Evolutionary conservation across 2,888 invertebrate species (phyloP).

Genomic region (Incurvaria masculella): DNA sequence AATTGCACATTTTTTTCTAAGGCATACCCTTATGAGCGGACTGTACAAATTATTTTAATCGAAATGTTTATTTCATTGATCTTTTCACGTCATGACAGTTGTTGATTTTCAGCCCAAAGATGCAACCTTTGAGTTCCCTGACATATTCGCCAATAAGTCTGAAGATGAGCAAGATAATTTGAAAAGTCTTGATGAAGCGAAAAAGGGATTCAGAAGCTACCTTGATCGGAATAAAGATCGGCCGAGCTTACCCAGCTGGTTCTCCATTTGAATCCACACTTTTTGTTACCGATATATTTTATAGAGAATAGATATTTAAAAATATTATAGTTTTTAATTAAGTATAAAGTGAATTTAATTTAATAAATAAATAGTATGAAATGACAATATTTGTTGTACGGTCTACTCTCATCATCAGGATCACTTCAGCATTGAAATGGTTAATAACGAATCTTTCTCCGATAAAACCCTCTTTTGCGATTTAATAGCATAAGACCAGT

Average conservation of each 20-base stretch:
- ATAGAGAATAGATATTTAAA: conserved; percentile 10
- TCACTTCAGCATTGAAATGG: too few species aligned
- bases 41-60: too few species aligned
- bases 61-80: conserved; percentile 9
- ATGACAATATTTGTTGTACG: too few species aligned
- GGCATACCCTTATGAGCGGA: too few species aligned
- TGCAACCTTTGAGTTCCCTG: conserved; percentile 72
- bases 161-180: conserved; percentile 57
- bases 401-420: too few species aligned
- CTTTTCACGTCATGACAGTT: conserved; percentile 7
- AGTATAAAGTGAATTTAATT: conserved; percentile 12
- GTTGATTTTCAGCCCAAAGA: conserved; percentile 63
- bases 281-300: background rate
- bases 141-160: conserved; percentile 58
- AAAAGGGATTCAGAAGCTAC: conserved; percentile 57
- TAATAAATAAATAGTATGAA: too few species aligned
- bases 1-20: too few species aligned
- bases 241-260: conserved; percentile 78
- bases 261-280: conserved; percentile 52
- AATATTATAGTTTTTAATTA: conserved; percentile 1
- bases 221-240: conserved; percentile 63
- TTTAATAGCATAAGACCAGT: too few species aligned
- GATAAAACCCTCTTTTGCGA: too few species aligned
- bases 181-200: conserved; percentile 60
- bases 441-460: too few species aligned